Evolutionary conservation across 2,113 vertebrate genomes (phyloP).

Genomic region (Argyrosomus japonicus): DNA sequence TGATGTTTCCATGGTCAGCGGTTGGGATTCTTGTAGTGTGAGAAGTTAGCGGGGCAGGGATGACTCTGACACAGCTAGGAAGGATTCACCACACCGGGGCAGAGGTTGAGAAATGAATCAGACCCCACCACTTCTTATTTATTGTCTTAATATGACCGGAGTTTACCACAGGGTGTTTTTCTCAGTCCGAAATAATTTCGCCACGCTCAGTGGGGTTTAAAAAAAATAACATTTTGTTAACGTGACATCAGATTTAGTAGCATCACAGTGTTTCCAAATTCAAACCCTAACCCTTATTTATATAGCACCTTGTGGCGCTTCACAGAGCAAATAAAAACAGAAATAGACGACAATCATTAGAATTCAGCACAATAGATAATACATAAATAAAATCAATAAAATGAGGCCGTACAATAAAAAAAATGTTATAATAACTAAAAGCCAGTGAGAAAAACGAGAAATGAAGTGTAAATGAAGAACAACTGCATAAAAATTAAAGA

Average conservation of each 20-base stretch:
- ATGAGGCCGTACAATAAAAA: too few relatives aligned
- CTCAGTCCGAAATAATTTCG: conserved; percentile 21
- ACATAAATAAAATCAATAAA: too few relatives aligned
- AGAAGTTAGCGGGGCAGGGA: conserved; percentile 18
- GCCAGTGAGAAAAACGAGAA: too few relatives aligned
- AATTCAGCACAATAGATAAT: too few relatives aligned
- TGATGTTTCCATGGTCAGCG: conserved; percentile 26
- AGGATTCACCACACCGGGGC: conserved; percentile 13
- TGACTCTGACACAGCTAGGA: conserved; percentile 9
- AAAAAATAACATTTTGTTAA: conserved; percentile 20
- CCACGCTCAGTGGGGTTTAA: conserved; percentile 5
- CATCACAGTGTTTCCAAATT: too few relatives aligned
- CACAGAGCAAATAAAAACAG: too few relatives aligned
- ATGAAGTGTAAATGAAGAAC: too few relatives aligned
- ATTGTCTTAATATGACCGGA: conserved; percentile 17
- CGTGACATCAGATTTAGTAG: neutral
- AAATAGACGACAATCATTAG: too few relatives aligned
- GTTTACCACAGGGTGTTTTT: conserved; percentile 1
- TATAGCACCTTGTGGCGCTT: too few relatives aligned
- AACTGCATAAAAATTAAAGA: too few relatives aligned
- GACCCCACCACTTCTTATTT: conserved; percentile 2
- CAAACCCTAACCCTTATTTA: too few relatives aligned
- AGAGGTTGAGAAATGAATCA: conserved; percentile 22
- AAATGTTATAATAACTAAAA: too few relatives aligned
- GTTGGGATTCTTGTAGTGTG: conserved; percentile 31